phyloP scores from a whole-genome alignment of 2,797 vertebrate species.

The Argya squamiceps region DNA sequence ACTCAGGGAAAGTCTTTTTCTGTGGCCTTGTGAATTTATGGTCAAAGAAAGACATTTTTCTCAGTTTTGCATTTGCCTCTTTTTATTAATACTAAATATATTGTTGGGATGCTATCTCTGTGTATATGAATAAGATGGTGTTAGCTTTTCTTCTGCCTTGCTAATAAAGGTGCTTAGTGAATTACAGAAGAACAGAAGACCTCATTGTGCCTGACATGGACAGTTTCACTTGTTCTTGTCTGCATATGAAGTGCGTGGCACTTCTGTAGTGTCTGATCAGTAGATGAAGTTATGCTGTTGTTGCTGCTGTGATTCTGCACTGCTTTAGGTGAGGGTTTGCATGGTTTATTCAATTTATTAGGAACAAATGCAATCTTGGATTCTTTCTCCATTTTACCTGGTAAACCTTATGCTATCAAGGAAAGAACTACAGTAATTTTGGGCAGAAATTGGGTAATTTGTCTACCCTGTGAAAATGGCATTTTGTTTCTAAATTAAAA shows the following conservation, averaged over 20 bases:
- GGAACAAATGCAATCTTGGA: not conserved
- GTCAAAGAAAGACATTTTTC: not conserved
- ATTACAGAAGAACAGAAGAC: not conserved
- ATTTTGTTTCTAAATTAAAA: not conserved
- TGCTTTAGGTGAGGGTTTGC: not conserved
- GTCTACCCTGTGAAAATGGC: not conserved
- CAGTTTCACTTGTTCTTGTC: not conserved
- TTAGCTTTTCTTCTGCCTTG: not conserved
- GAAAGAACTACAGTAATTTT: not conserved
- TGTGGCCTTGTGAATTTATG: not conserved
- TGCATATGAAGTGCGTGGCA: not conserved
- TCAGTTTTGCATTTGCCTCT: not conserved
- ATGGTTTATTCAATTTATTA: not conserved
- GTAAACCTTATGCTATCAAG: not conserved
- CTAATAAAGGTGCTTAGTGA: not conserved
- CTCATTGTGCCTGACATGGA: not conserved
- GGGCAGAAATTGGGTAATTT: not conserved
- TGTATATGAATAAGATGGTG: rapidly evolving
- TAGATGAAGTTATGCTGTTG: not conserved
- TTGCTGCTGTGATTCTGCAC: not conserved
- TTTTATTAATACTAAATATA: not conserved
- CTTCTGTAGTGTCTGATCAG: not conserved
- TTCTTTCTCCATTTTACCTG: not conserved
- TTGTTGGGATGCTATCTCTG: not conserved
- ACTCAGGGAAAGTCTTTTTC: not conserved